Evolutionary conservation across 2,888 invertebrate genomes (phyloP), one percentile per base, ranked within the genome.

Genomic region (Rhingia campestris): DNA sequence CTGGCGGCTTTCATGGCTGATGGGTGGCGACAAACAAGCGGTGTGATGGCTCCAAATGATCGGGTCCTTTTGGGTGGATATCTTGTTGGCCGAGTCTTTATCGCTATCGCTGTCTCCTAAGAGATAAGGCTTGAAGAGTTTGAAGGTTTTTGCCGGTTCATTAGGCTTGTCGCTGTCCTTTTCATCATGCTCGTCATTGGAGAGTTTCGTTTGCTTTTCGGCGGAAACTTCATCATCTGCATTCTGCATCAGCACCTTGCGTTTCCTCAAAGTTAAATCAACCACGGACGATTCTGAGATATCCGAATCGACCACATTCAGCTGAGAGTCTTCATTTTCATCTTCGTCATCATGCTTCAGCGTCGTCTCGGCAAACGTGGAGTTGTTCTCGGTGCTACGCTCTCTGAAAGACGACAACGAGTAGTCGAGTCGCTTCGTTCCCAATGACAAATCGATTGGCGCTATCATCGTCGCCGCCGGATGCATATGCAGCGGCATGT

Each of bases 71-170:
- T 89, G 89, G 41, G 89, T 88, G 47, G 59, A 64, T 66, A 84
- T 81, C 51, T 84, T 86, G 53, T 53, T 81, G 7, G 73, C 70
- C 12, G 56, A 69, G 51, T 74, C 66, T 3, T 75, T 59, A 12
- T 84, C 75, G 37, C 35, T 76, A 7, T 85, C 54, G 51, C 77
- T 63, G 7, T 95, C 93, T 88, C 94, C 95, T 85, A 95, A 92
- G 63, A 95, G 92, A 90, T 96, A 96, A 37, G 96, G 96, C 89
- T 96, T 95, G 91, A 96, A 96, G 47, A 96, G 91, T 89, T 96
- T 96, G 87, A 95, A 94, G 66, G 95, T 95, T 84, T 90, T 90
- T 4, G 88, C 87, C 30, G 90, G 89, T 64, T 84, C 84, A 4
- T 43, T n/a, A 0, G 58, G 80, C 30, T 84, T 79, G 5, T 61